A percentile compares a stretch with the other conserved stretches of the same genome.
Conservation (phyloP, 2,888 invertebrate genomes). For the Diplolepis rosae region DNA sequence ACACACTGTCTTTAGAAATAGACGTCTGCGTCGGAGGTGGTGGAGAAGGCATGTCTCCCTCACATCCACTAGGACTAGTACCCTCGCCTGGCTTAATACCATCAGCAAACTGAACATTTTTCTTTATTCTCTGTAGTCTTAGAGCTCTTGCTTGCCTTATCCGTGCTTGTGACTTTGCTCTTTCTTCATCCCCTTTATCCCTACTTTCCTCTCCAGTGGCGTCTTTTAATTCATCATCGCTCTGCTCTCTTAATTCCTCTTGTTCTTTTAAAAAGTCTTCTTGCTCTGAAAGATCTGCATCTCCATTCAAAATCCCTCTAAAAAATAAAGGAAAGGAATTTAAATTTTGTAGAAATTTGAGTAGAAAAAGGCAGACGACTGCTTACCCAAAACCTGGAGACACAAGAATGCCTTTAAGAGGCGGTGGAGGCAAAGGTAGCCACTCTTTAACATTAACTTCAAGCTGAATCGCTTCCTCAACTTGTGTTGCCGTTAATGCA, state of each 20-base stretch:
- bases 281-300: slow-evolving; percentile 47
- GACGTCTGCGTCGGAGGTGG: slow-evolving; percentile 73
- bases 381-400: slow-evolving; percentile 75
- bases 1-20: slow-evolving; percentile 54
- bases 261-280: slow-evolving; percentile 49
- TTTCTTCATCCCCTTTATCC: slow-evolving; percentile 37
- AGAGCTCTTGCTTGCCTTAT: slow-evolving; percentile 25
- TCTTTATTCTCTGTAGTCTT: slow-evolving; percentile 57
- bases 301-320: slow-evolving; percentile 65
- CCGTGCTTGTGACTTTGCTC: slow-evolving; percentile 1
- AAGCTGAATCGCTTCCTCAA: slow-evolving; percentile 40
- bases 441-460: slow-evolving; percentile 44
- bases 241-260: slow-evolving; percentile 51
- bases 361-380: background rate
- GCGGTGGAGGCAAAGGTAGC: slow-evolving; percentile 70
- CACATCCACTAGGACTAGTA: slow-evolving; percentile 77
- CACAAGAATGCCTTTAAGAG: slow-evolving; percentile 77
- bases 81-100: slow-evolving; percentile 78
- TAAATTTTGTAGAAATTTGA: background rate
- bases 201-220: slow-evolving; percentile 42
- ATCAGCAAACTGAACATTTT: slow-evolving; percentile 79
- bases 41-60: slow-evolving; percentile 78
- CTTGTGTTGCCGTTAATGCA: background rate
- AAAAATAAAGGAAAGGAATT: slow-evolving; percentile 20
- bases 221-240: slow-evolving; percentile 47